Base-by-base conservation (phyloP, 2,888 invertebrate genomes). In the Philhelius pedissequus region DNA sequence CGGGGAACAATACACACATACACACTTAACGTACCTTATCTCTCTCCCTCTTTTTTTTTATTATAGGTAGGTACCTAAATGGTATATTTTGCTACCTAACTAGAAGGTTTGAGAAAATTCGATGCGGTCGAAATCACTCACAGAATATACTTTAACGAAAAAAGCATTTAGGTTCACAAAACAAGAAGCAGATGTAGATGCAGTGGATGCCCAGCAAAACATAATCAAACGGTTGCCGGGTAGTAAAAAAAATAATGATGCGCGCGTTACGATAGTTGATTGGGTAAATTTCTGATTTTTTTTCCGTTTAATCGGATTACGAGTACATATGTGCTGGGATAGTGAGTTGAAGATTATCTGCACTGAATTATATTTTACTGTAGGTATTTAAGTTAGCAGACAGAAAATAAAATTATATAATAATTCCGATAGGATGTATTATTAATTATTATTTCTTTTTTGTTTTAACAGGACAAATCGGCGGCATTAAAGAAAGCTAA, bases 401-500 rank as follows among this genome's bases (percentile, higher is more conserved):
- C 7, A 43, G 43, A 18, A 40, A 40, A 13, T 15, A 18, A 43
- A 43, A 18, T 9, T 18, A 0, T 9, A 9, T 3, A 25, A 3
- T 0, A 48, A 48, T 6, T 48, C 25, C 0, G 2, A 25, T 9
- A n/a, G n/a, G n/a, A n/a, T n/a, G n/a, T n/a, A n/a, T 20, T 11
- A 43, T 32, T 13, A 22, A 13, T 13, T 27, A n/a, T 18, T 8
- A 8, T 18, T 56, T 40, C 13, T 20, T 32, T 9, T 66, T 48
- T 68, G 8, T 50, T 50, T 88, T 88, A n/a, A 7, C 79, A 91
- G 91, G 89, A 89, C 74, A 92, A 92, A 90, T 88, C 89, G 87
- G 88, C 90, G 87, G 91, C 91, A 88, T 88, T 90, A 89, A 92
- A 92, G 89, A 92, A 92, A 89, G 89, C 90, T 82, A 92, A 91